Conservation (phyloP, 2,888 invertebrate species). For the Ecdyonurus torrentis region DNA sequence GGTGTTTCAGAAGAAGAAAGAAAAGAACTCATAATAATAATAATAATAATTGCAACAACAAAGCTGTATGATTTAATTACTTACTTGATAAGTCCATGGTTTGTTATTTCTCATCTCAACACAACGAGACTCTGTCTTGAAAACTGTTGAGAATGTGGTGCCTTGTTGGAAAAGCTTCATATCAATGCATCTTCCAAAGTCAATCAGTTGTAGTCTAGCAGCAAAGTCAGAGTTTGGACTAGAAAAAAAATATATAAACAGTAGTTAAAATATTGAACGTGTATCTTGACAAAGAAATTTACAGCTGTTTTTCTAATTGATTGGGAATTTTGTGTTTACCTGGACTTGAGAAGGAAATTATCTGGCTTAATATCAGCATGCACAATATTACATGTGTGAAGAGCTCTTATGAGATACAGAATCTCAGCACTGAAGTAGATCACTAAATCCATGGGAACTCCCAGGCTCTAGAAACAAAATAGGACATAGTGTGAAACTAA, state of each 20-base stretch:
- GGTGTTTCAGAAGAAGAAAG: too few species aligned
- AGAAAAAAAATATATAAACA: too few species aligned
- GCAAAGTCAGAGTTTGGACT: too few species aligned
- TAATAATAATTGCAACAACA: constrained; percentile 7
- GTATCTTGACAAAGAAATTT: too few species aligned
- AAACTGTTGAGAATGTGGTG: constrained; percentile 57
- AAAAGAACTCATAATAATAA: too few species aligned
- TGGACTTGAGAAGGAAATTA: constrained; percentile 66
- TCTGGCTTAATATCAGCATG: constrained; percentile 95
- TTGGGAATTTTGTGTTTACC: too few species aligned
- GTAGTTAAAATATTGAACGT: too few species aligned
- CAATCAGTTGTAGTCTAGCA: constrained; percentile 69
- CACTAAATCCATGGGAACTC: constrained; percentile 32
- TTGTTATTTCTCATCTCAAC: constrained; percentile 78
- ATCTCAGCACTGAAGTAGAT: constrained; percentile 68
- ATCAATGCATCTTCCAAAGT: constrained; percentile 89
- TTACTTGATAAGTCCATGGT: constrained; percentile 74
- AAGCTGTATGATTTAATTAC: not conserved
- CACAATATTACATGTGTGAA: constrained; percentile 76
- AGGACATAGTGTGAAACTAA: not conserved
- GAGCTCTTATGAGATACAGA: constrained; percentile 62
- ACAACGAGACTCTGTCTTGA: constrained; percentile 31
- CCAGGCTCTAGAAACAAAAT: not conserved
- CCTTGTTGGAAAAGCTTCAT: constrained; percentile 65
- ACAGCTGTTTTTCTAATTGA: too few species aligned